These are phyloP conservation scores for Nettapus auritus DNA, from an alignment of 2,113 vertebrate species.

Conservation along the genomic window DNA sequence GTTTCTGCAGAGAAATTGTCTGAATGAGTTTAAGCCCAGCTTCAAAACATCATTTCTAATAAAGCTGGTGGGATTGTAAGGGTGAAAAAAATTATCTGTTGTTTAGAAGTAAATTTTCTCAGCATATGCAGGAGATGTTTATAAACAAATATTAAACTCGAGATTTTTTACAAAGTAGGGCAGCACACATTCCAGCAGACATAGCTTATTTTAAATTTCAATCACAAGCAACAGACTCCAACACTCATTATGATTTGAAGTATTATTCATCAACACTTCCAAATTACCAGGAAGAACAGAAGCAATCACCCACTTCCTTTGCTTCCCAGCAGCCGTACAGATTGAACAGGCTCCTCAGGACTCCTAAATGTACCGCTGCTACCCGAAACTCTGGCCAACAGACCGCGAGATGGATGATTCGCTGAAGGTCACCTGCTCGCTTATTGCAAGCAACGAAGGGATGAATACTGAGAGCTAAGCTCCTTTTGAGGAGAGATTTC, in stretches of 20 bases:
- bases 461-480: not conserved
- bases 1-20: not conserved
- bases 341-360: not conserved
- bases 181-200: not conserved
- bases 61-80: not conserved
- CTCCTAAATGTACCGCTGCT: not conserved
- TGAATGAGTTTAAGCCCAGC: not conserved
- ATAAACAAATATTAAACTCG: not conserved
- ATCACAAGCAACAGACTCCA: not conserved
- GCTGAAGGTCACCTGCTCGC: not conserved
- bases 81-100: not conserved
- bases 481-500: not conserved
- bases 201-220: constrained; percentile 5
- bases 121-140: not conserved
- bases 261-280: not conserved
- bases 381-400: not conserved
- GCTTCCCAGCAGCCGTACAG: not conserved
- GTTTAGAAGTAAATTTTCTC: constrained; percentile 8
- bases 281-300: not conserved
- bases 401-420: not conserved
- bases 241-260: not conserved
- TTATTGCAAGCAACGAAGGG: not conserved
- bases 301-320: not conserved
- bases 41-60: not conserved
- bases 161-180: not conserved